A percentile compares a stretch with the other conserved stretches of the same genome.
phyloP scores from a whole-genome alignment of 2,888 invertebrate species.

The Chloromyia formosa region DNA sequence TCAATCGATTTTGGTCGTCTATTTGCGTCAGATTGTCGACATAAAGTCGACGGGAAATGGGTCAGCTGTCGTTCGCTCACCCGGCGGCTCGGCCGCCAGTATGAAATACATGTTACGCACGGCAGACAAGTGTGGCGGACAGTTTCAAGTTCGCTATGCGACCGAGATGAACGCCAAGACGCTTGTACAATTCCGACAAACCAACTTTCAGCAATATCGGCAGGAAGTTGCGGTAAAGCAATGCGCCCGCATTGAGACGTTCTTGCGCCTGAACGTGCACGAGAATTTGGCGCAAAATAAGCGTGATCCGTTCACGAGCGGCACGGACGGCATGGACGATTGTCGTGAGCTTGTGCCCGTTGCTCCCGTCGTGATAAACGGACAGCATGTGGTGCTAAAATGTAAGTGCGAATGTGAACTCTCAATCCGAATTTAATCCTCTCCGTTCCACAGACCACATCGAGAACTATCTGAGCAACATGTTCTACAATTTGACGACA shows the following conservation, averaged over 20 bases:
- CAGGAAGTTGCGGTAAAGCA: conserved; percentile 73
- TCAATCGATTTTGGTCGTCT: conserved; percentile 77
- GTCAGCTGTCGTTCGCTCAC: neutral
- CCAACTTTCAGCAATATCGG: conserved; percentile 62
- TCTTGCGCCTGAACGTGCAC: conserved; percentile 90
- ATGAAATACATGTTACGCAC: conserved; percentile 28
- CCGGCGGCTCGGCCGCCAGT: neutral
- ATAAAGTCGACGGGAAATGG: conserved; percentile 62
- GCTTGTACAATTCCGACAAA: conserved; percentile 53
- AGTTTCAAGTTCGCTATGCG: conserved; percentile 5
- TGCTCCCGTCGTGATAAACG: conserved; percentile 67
- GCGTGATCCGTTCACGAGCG: conserved; percentile 73
- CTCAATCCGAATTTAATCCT: too few species aligned
- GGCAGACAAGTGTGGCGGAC: conserved; percentile 10
- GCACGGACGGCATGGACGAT: conserved; percentile 64
- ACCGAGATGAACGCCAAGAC: neutral
- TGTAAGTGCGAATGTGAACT: conserved; percentile 64
- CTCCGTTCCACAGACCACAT: conserved; percentile 64
- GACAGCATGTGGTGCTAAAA: conserved; percentile 71
- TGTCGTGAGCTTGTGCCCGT: conserved; percentile 70
- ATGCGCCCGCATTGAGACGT: conserved; percentile 90
- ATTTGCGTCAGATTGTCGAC: conserved; percentile 79
- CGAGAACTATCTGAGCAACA: conserved; percentile 91
- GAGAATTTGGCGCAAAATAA: conserved; percentile 83
- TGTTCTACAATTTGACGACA: conserved; percentile 97